phyloP scores from a whole-genome alignment of 2,888 invertebrate genomes.

The Oscheius sp. region DNA sequence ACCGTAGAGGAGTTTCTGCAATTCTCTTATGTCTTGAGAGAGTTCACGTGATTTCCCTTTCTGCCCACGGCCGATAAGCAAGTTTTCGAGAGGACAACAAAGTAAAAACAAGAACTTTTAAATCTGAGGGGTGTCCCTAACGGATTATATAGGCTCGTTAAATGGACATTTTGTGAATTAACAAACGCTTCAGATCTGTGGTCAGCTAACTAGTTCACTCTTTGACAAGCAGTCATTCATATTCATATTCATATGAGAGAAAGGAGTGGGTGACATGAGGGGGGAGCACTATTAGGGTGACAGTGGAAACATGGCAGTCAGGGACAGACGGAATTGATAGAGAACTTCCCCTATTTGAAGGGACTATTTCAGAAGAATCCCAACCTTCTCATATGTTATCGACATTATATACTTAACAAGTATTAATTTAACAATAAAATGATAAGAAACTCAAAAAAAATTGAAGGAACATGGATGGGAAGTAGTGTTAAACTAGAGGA shows the following conservation, averaged over 20 bases:
- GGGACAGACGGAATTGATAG: too few relatives aligned
- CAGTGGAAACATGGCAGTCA: background rate
- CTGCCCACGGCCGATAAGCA: background rate
- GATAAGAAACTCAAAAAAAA: too few relatives aligned
- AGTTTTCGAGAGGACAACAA: background rate
- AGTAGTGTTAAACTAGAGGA: too few relatives aligned
- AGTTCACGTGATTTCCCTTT: background rate
- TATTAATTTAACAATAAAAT: too few relatives aligned
- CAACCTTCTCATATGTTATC: too few relatives aligned
- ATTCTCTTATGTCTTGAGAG: too few relatives aligned
- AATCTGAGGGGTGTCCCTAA: slow-evolving; percentile 5
- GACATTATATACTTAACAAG: too few relatives aligned
- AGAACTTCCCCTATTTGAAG: too few relatives aligned
- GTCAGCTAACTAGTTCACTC: slow-evolving; percentile 3
- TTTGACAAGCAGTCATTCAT: slow-evolving; percentile 16
- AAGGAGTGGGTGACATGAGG: background rate
- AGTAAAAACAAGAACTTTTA: background rate
- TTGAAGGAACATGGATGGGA: too few relatives aligned
- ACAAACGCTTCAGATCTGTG: slow-evolving; percentile 16
- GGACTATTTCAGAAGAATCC: too few relatives aligned
- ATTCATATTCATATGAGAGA: background rate
- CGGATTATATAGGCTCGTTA: slow-evolving; percentile 12
- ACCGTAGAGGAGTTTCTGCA: slow-evolving; percentile 39
- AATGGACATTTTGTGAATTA: slow-evolving; percentile 24
- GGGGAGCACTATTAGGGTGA: too few relatives aligned